phyloP scores from a whole-genome alignment of 2,888 invertebrate genomes.

The Sturmia bella region DNA sequence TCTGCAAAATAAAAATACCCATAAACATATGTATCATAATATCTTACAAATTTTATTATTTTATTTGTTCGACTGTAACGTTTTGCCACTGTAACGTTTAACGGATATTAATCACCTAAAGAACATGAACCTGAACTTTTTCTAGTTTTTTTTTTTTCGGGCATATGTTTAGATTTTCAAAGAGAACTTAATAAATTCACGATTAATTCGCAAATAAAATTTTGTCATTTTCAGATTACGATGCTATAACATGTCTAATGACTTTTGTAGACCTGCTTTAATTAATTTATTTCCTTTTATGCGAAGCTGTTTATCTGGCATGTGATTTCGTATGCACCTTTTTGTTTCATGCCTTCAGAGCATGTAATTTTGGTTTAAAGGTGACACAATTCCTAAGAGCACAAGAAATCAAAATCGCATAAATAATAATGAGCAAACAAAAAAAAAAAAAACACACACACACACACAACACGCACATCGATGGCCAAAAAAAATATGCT shows the following conservation, averaged over 20 bases:
- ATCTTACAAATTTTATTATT: too few species aligned
- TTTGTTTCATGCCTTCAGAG: neutral
- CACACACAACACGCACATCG: conserved; percentile 28
- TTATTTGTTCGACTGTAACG: too few species aligned
- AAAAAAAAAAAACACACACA: conserved; percentile 18
- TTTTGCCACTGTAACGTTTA: too few species aligned
- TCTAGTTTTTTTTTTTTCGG: neutral
- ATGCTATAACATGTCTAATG: conserved; percentile 29
- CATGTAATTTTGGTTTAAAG: conserved; percentile 63
- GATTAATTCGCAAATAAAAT: conserved; percentile 8
- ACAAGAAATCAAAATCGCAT: conserved; percentile 39
- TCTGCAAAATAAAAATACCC: too few species aligned
- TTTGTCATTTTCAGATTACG: neutral
- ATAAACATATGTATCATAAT: too few species aligned
- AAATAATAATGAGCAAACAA: conserved; percentile 45
- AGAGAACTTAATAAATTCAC: neutral
- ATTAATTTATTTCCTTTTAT: conserved; percentile 13
- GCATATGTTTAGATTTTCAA: conserved; percentile 2
- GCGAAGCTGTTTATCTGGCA: neutral
- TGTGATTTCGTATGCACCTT: neutral
- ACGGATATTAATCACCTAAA: conserved; percentile 7
- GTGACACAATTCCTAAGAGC: conserved; percentile 59
- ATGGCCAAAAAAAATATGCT: neutral
- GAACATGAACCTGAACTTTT: neutral
- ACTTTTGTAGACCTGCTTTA: conserved; percentile 11